Conservation (phyloP, 2,113 vertebrate genomes). For the Ovis canadensis region DNA sequence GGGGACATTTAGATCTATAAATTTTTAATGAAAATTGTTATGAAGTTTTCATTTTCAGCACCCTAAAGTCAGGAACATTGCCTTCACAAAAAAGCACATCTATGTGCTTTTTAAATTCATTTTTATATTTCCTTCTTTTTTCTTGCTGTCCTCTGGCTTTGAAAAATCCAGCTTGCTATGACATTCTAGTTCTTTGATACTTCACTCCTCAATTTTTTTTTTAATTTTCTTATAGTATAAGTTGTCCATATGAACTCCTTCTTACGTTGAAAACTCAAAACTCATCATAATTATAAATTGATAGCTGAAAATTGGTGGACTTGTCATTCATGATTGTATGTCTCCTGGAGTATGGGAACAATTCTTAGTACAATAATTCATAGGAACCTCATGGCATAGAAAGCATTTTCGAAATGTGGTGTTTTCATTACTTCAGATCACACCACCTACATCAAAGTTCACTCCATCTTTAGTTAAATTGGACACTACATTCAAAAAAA, state of each 20-base stretch:
- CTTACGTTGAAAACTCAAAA: neutral
- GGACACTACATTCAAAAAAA: neutral
- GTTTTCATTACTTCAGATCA: neutral
- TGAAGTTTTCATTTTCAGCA: neutral
- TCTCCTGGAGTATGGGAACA: neutral
- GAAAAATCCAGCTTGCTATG: neutral
- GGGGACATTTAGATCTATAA: neutral
- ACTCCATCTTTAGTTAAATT: neutral
- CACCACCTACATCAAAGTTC: neutral
- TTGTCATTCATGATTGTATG: neutral
- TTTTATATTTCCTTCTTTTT: neutral
- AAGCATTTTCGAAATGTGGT: neutral
- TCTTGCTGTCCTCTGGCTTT: neutral
- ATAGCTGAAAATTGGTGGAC: neutral
- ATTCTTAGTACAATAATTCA: neutral
- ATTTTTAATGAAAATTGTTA: neutral
- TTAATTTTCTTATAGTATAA: neutral
- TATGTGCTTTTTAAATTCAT: neutral
- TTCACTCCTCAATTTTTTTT: neutral
- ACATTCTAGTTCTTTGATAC: neutral
- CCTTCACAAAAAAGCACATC: neutral
- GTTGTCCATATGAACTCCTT: neutral
- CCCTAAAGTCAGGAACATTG: neutral
- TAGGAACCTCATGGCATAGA: neutral
- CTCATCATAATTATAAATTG: neutral